These are phyloP conservation scores for Microctenopoma stevenorrisi DNA, from an alignment of 2,797 vertebrate genomes.

Conservation along the genomic window DNA sequence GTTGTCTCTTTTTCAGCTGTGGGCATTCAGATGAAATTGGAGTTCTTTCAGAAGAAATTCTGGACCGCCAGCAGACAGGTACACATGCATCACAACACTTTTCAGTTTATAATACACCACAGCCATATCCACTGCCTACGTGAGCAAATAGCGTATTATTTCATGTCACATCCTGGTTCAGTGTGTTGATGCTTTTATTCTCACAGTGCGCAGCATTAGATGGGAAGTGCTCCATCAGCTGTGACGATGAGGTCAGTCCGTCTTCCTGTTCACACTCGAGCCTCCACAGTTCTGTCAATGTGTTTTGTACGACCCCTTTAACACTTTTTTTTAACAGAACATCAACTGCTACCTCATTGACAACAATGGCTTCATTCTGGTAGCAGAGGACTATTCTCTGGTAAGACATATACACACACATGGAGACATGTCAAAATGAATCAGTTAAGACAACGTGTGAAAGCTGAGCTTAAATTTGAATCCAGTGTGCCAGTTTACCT, in stretches of 20 bases:
- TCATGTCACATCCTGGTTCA: neutral
- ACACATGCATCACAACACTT: slow-evolving; percentile 20
- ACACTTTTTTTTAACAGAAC: slow-evolving; percentile 73
- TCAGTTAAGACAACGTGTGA: no score
- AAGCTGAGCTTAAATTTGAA: neutral
- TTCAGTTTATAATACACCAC: neutral
- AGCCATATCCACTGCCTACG: neutral
- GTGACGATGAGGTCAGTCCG: slow-evolving; percentile 92
- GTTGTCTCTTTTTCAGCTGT: slow-evolving; percentile 87
- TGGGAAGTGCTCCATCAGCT: slow-evolving; percentile 96
- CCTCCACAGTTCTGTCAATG: neutral
- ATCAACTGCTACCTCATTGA: slow-evolving; percentile 96
- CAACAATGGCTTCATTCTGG: slow-evolving; percentile 95
- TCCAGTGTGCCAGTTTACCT: neutral
- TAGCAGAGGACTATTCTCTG: slow-evolving; percentile 91
- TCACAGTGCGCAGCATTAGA: slow-evolving; percentile 93
- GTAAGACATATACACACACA: slow-evolving; percentile 67
- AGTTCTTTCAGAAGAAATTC: slow-evolving; percentile 98
- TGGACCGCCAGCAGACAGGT: slow-evolving; percentile 99
- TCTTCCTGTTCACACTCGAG: neutral
- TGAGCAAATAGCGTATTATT: neutral
- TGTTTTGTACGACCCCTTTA: neutral
- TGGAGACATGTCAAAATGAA: no score
- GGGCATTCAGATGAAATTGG: slow-evolving; percentile 99
- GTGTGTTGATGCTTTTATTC: slow-evolving; percentile 5